Base-by-base conservation (phyloP, 1,140 invertebrate genomes). In the Hyphantria cunea region DNA sequence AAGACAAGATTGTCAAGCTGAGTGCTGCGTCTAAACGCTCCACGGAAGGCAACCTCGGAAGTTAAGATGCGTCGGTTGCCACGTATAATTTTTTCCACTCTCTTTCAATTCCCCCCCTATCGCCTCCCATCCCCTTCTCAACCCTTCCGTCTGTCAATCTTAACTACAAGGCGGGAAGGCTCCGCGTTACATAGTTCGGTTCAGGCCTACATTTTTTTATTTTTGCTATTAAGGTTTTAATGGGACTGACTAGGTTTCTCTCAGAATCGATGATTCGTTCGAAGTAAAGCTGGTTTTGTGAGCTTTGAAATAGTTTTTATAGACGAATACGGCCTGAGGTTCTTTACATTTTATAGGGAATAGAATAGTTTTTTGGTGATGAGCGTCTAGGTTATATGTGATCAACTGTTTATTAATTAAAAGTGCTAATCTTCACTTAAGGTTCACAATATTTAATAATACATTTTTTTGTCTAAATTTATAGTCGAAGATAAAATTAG, bases 71-170 rank as follows among this genome's bases (percentile, higher is more conserved):
- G 84, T 87, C 80, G 80, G 79, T 83, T 84, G 83, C 80, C 83
- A 85, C 87, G 85, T 90, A 88, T 88, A 90, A 88, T 90, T 90
- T 89, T 79, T 89, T 87, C 83, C 78, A 84, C 84, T 87, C 83
- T 83, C 82, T 86, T 84, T 86, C 84, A 86, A 86, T 84, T 78
- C 82, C 47, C 83, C 76, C 82, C 78, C 76, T 80, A 75, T 80
- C 71, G 60, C 75, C 76, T 71, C 71, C 76, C 72, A 75, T 76
- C 74, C 72, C 70, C 66, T 45, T 73, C 72, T 76, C 82, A 78
- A 86, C 84, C 85, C 84, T 82, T 81, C 74, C 82, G 86, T 87
- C 86, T 89, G 86, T 89, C 86, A 89, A 89, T 89, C 86, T 89
- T 89, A 89, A 86, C 86, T 86, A 82, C 82, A 85, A 85, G 78